phyloP scores from a whole-genome alignment of 2,797 vertebrate species.

The Paguma larvata region DNA sequence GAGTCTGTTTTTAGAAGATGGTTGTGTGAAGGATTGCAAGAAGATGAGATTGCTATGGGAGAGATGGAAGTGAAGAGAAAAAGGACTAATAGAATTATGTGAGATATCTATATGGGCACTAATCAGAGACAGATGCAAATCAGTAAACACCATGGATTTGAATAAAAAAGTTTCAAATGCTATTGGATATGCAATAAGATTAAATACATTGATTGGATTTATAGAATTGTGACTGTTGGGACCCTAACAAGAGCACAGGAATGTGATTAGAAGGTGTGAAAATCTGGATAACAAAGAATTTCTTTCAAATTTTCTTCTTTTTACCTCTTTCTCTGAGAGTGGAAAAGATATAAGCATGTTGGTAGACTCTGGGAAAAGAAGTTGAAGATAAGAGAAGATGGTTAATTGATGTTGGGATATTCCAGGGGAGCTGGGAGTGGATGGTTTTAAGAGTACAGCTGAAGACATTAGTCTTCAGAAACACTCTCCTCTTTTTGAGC shows the following conservation, averaged over 20 bases:
- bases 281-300: neutral
- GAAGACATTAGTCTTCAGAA: neutral
- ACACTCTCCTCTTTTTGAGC: neutral
- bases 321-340: neutral
- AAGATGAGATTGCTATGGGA: neutral
- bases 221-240: neutral
- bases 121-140: neutral
- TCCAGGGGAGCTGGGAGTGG: neutral
- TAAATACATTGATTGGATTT: neutral
- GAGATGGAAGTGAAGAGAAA: constrained; percentile 16
- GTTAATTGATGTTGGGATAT: neutral
- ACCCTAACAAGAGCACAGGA: neutral
- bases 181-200: neutral
- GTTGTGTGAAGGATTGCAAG: neutral
- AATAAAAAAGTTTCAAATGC: constrained; percentile 3
- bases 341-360: neutral
- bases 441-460: neutral
- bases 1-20: neutral
- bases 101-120: neutral
- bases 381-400: neutral
- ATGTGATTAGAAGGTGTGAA: neutral
- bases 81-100: neutral
- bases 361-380: neutral
- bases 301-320: neutral
- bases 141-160: neutral